Percentiles rank a stretch among this genome's conserved stretches.
Conservation (phyloP, 2,888 invertebrate species). For the Mayetiola destructor region DNA sequence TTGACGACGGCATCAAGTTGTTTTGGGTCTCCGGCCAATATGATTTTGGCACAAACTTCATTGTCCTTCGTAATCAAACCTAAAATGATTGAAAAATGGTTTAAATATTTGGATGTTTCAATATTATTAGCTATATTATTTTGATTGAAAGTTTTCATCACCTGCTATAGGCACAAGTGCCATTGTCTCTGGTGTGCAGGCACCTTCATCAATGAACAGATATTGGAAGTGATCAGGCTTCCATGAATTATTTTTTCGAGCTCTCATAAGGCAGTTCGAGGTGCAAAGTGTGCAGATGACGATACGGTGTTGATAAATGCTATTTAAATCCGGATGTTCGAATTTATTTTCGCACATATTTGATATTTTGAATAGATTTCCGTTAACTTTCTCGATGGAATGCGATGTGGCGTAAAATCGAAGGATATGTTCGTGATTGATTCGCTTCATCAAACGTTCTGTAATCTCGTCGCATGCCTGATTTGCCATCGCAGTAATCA, state of each 20-base stretch:
- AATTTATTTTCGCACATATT: conserved; percentile 33
- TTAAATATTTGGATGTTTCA: not conserved
- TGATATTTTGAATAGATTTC: conserved; percentile 30
- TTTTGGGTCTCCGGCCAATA: not conserved
- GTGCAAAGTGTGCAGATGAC: conserved; percentile 48
- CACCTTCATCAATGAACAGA: conserved; percentile 62
- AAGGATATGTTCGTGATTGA: conserved; percentile 29
- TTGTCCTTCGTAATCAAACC: not conserved
- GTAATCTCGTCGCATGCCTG: conserved; percentile 56
- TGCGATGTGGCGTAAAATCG: conserved; percentile 36
- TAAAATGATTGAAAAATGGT: not conserved
- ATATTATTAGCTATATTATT: not conserved
- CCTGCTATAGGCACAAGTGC: conserved; percentile 38
- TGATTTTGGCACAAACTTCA: not conserved
- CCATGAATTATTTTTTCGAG: not conserved
- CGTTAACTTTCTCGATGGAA: conserved; percentile 28
- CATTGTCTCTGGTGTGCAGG: conserved; percentile 57
- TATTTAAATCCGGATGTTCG: conserved; percentile 35
- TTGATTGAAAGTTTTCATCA: not conserved
- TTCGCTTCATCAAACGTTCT: conserved; percentile 31
- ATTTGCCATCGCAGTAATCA: conserved; percentile 56
- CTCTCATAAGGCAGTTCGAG: conserved; percentile 31
- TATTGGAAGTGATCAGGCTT: conserved; percentile 40
- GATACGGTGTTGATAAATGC: conserved; percentile 41
- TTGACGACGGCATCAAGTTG: not conserved